phyloP scores from a whole-genome alignment of 2,113 vertebrate genomes.

The Chloebia gouldiae region DNA sequence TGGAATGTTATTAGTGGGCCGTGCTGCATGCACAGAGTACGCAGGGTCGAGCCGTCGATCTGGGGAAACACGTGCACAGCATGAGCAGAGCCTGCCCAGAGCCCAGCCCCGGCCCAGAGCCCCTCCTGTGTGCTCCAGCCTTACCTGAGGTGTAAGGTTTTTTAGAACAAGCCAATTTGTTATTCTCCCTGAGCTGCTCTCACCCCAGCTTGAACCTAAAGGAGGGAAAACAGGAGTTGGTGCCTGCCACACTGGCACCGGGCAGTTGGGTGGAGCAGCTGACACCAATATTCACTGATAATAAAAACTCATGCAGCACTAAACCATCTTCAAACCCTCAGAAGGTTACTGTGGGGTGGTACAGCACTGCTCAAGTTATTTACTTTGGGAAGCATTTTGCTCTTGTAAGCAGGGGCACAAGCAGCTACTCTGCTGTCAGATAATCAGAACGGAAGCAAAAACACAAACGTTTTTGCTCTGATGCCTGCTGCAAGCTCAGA shows the following conservation, averaged over 20 bases:
- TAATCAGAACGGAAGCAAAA: background rate
- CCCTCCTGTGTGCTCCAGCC: background rate
- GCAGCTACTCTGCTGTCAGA: background rate
- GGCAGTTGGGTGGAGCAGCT: background rate
- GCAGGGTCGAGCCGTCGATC: slow-evolving; percentile 98
- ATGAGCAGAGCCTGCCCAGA: background rate
- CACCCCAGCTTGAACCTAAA: slow-evolving; percentile 94
- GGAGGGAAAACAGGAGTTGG: background rate
- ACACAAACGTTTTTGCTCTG: background rate
- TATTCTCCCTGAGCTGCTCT: slow-evolving; percentile 98
- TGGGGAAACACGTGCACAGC: background rate
- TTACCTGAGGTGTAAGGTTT: slow-evolving; percentile 99
- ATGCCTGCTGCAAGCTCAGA: background rate
- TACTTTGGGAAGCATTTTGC: background rate
- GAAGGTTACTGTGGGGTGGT: background rate
- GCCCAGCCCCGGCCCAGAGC: background rate
- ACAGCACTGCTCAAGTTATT: background rate
- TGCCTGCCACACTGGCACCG: background rate
- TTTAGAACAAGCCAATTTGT: slow-evolving; percentile 98
- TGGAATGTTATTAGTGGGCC: slow-evolving; percentile 99
- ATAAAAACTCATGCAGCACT: fast-evolving
- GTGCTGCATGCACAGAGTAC: slow-evolving; percentile 99
- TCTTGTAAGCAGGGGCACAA: background rate
- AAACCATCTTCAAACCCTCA: background rate
- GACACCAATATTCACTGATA: background rate